These are phyloP conservation scores for Congeria kusceri DNA, from an alignment of 2,888 invertebrate species.

Conservation along the genomic window DNA sequence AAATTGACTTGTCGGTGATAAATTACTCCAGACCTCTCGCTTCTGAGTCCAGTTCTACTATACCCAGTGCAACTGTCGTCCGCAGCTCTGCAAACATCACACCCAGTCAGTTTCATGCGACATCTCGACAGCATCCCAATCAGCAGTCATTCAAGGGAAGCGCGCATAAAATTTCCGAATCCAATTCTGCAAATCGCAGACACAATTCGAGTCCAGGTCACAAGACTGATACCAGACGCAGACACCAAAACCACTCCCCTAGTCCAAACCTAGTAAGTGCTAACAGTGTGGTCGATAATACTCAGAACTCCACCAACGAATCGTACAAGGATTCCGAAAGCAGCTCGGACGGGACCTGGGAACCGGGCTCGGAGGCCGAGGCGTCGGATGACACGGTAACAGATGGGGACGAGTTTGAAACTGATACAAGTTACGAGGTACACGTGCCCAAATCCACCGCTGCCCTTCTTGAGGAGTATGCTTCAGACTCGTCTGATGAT, in stretches of 20 bases:
- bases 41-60: constrained; percentile 12
- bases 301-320: constrained; percentile 38
- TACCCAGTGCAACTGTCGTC: constrained; percentile 29
- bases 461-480: constrained; percentile 69
- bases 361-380: constrained; percentile 45
- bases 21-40: constrained; percentile 54
- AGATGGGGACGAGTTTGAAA: constrained; percentile 57
- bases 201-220: background rate
- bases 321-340: constrained; percentile 54
- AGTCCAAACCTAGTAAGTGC: constrained; percentile 10
- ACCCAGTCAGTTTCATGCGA: constrained; percentile 13
- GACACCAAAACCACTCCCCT: background rate
- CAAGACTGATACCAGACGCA: background rate
- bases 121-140: background rate
- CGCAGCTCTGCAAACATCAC: constrained; percentile 34
- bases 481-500: constrained; percentile 68
- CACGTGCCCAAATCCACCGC: constrained; percentile 67
- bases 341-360: constrained; percentile 59
- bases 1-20: constrained; percentile 62
- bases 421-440: constrained; percentile 71
- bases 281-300: constrained; percentile 6
- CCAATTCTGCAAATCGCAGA: background rate
- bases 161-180: background rate
- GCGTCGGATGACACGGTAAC: constrained; percentile 52
- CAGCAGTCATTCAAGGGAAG: too few relatives aligned